Evolutionary conservation across 2,888 invertebrate species (phyloP), one percentile per base, ranked within the genome.

Genomic region (Choreutis nemorana): DNA sequence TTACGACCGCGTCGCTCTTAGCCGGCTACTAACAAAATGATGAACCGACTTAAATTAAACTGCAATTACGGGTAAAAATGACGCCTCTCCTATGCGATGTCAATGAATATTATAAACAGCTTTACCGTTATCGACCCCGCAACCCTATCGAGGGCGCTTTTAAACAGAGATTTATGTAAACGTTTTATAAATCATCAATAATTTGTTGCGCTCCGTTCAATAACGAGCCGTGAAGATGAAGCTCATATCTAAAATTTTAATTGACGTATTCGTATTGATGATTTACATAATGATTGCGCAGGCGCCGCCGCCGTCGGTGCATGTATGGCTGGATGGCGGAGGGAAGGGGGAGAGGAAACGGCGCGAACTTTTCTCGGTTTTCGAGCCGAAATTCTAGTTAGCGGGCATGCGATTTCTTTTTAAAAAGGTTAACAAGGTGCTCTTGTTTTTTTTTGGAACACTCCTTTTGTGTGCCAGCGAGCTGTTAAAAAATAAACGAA

Each of bases 401-500:
- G 75, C 59, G 62, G 58, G 45, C 60, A 64, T 64, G 70, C 70
- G 71, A 71, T 73, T 73, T 75, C 68, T 72, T 73, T 75, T 73
- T 70, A 71, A 75, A 75, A 73, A 70, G 67, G 70, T 72, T 77
- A 78, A 77, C 77, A 75, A 77, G 77, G 64, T 70, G 65, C 57
- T 68, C 66, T 75, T 64, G 65, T 73, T 75, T 71, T 77, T 77
- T 78, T 77, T 75, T 68, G 63, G 66, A 62, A 59, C 66, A 65
- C 65, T 67, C 66, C 73, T 72, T 73, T 77, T 77, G 73, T 77
- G 70, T 70, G 72, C 71, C 66, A 57, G 68, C 70, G 66, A 77
- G 78, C 78, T 78, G 78, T 78, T 78, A 78, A 78, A 78, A 78
- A 78, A 78, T 78, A 78, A 78, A 77, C 68, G 71, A 77, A 66